phyloP scores from a whole-genome alignment of 2,888 invertebrate species.

The Platerodrilus igneus region DNA sequence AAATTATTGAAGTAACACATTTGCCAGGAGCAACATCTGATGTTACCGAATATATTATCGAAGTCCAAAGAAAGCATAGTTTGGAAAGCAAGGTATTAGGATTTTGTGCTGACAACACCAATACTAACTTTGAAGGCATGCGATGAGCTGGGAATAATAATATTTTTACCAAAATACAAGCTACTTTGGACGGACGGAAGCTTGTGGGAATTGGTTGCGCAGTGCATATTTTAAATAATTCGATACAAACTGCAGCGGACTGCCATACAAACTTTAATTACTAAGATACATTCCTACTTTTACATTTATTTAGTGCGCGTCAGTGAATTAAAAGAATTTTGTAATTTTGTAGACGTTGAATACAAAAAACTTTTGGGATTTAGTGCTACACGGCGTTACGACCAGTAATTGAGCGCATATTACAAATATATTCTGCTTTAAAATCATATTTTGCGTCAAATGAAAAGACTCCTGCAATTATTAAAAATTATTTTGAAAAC shows the following conservation, averaged over 20 bases:
- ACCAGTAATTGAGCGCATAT: conserved; percentile 28
- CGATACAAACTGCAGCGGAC: conserved; percentile 13
- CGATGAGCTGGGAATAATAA: conserved; percentile 9
- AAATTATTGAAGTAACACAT: conserved; percentile 11
- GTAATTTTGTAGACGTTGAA: conserved; percentile 20
- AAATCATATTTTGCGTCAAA: conserved; percentile 36
- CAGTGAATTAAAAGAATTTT: not conserved
- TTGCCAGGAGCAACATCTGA: conserved; percentile 14
- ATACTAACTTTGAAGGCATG: conserved; percentile 17
- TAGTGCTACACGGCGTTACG: conserved; percentile 29
- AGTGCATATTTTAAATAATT: conserved; percentile 15
- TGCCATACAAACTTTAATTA: conserved; percentile 9
- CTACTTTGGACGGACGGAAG: conserved; percentile 2
- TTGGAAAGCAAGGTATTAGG: conserved; percentile 11
- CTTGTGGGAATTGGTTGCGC: conserved; percentile 15
- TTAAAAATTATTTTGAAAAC: conserved; percentile 34
- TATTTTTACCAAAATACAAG: too few relatives aligned
- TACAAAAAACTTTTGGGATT: conserved; percentile 21
- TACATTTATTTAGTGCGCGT: too few relatives aligned
- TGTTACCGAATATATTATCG: conserved; percentile 8
- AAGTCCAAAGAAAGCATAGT: conserved; percentile 5
- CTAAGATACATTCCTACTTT: conserved; percentile 13
- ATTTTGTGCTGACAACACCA: conserved; percentile 12
- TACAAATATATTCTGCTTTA: conserved; percentile 36
- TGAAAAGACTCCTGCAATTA: conserved; percentile 31